Evolutionary conservation across 2,888 invertebrate species (phyloP).

Genomic region (Ectropis crepuscularia): DNA sequence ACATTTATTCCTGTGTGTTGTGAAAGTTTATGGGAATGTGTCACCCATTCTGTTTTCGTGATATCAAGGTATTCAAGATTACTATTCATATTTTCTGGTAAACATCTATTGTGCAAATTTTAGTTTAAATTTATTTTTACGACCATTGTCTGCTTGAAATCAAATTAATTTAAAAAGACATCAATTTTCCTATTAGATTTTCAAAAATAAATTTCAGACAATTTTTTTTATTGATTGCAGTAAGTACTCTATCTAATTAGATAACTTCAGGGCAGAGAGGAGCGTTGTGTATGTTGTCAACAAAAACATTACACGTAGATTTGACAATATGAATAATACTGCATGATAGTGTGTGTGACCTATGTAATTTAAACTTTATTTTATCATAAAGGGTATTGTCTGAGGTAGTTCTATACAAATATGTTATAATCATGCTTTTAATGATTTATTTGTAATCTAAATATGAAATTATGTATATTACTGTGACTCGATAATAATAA

Average conservation of each 20-base stretch:
- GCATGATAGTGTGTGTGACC: slow-evolving; percentile 31
- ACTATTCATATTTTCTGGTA: neutral
- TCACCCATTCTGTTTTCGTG: slow-evolving; percentile 70
- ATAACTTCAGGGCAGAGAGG: slow-evolving; percentile 8
- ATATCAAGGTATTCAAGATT: slow-evolving; percentile 68
- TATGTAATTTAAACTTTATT: slow-evolving; percentile 43
- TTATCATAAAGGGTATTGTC: slow-evolving; percentile 18
- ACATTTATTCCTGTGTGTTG: neutral
- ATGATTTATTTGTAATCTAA: too few relatives aligned
- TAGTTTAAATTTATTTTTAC: too few relatives aligned
- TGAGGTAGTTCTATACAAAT: neutral
- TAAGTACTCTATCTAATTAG: neutral
- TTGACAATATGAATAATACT: too few relatives aligned
- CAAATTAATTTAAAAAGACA: too few relatives aligned
- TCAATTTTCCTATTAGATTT: too few relatives aligned
- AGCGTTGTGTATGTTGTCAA: slow-evolving; percentile 35
- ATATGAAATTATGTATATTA: too few relatives aligned
- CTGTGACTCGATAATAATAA: too few relatives aligned
- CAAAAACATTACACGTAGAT: neutral
- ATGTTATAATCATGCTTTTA: too few relatives aligned
- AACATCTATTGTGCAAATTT: too few relatives aligned
- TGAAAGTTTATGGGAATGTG: slow-evolving; percentile 60
- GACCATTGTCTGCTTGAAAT: too few relatives aligned
- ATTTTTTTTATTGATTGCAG: neutral
- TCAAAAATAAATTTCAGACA: too few relatives aligned